Percentiles rank a stretch among this genome's conserved stretches.
Conservation (phyloP, 2,888 invertebrate species). For the Habrosyne pyritoides region DNA sequence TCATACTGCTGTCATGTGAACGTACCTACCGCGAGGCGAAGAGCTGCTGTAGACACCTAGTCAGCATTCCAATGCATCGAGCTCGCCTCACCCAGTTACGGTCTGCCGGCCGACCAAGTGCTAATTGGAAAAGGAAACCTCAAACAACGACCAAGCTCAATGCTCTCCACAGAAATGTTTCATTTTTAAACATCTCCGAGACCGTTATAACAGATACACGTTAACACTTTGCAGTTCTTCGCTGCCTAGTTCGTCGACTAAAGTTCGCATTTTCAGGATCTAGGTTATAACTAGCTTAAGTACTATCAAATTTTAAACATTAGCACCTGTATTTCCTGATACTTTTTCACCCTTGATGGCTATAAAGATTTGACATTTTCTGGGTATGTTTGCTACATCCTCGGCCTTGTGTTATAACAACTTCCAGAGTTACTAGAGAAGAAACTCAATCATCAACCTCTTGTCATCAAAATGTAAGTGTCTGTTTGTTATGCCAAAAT, state of each 20-base stretch:
- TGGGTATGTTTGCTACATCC: too few species aligned
- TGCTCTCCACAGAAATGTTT: slow-evolving; percentile 82
- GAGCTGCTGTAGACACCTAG: slow-evolving; percentile 56
- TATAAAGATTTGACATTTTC: too few species aligned
- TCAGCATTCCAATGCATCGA: slow-evolving; percentile 65
- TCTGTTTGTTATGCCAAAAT: too few species aligned
- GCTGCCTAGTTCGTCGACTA: not conserved
- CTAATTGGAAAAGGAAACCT: slow-evolving; percentile 84
- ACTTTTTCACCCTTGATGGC: too few species aligned
- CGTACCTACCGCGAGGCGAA: slow-evolving; percentile 54
- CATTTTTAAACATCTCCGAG: slow-evolving; percentile 77
- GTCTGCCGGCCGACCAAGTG: slow-evolving; percentile 76
- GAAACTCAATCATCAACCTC: too few species aligned
- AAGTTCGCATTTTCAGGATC: not conserved
- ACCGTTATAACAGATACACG: slow-evolving; percentile 72
- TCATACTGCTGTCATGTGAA: slow-evolving; percentile 21
- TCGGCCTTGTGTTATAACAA: too few species aligned
- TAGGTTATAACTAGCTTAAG: not conserved
- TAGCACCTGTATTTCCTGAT: too few species aligned
- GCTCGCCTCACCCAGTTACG: slow-evolving; percentile 80
- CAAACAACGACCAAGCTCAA: slow-evolving; percentile 82
- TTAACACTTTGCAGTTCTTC: slow-evolving; percentile 32
- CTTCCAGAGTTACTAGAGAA: too few species aligned
- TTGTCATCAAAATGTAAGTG: too few species aligned
- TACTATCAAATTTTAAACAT: too few species aligned